Conservation (phyloP, 2,797 vertebrate genomes). For the Megaceryle alcyon region DNA sequence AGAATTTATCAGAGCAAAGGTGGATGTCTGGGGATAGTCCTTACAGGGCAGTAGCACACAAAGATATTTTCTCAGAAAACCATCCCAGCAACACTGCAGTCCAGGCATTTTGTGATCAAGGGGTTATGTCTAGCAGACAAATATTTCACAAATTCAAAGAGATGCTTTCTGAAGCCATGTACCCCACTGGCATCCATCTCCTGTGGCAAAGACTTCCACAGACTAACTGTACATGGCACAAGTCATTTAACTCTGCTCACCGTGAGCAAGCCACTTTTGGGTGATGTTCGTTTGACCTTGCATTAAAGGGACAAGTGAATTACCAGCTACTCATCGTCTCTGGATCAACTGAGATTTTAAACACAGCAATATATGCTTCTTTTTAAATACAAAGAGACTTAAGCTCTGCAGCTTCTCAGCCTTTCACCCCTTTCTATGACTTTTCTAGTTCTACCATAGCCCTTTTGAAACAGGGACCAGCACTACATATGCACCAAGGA, state of each 20-base stretch:
- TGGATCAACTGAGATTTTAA: not conserved
- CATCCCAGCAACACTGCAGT: not conserved
- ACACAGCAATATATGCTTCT: not conserved
- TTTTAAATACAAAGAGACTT: not conserved
- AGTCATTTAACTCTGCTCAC: not conserved
- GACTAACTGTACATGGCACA: accelerated
- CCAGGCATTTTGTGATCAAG: not conserved
- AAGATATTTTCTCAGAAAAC: not conserved
- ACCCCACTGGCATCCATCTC: not conserved
- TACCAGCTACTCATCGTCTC: not conserved
- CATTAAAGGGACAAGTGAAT: not conserved
- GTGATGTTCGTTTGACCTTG: not conserved
- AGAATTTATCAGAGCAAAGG: not conserved
- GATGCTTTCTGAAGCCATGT: not conserved
- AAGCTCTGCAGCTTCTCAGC: not conserved
- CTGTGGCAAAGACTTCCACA: not conserved
- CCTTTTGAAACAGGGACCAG: not conserved
- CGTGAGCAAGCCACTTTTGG: not conserved
- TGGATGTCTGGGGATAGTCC: not conserved
- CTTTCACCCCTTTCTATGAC: not conserved
- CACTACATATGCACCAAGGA: too few relatives aligned
- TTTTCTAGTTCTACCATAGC: not conserved
- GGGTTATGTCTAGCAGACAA: not conserved
- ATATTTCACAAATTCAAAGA: not conserved
- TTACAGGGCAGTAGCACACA: not conserved